Evolutionary conservation across 1,140 invertebrate species (phyloP).

Genomic region (Lerema accius): DNA sequence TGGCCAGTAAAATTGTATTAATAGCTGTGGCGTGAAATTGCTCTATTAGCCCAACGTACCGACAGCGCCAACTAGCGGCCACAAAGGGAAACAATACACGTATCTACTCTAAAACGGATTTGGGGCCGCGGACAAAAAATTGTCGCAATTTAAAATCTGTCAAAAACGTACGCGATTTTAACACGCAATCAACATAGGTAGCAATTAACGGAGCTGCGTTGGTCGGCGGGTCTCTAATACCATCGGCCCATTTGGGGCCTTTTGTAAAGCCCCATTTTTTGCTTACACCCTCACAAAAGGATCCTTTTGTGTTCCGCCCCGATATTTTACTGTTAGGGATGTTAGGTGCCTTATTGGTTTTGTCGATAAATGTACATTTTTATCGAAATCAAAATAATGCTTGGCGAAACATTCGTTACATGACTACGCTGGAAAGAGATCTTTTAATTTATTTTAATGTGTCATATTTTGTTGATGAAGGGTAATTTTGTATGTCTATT

Average conservation of each 20-base stretch:
- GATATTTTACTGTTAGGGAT: slow-evolving; percentile 45
- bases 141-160: slow-evolving; percentile 29
- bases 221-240: slow-evolving; percentile 27
- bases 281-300: slow-evolving; percentile 43
- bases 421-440: too few species aligned
- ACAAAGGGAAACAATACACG: background rate
- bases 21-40: background rate
- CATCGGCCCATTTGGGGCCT: slow-evolving; percentile 32
- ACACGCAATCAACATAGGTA: slow-evolving; percentile 37
- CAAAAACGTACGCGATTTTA: slow-evolving; percentile 17
- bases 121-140: slow-evolving; percentile 10
- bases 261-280: slow-evolving; percentile 47
- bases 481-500: too few species aligned
- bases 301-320: slow-evolving; percentile 45
- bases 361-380: slow-evolving; percentile 28
- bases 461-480: too few species aligned
- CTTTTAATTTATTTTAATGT: too few species aligned
- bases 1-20: background rate
- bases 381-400: too few species aligned
- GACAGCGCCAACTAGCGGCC: background rate
- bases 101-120: background rate
- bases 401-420: too few species aligned
- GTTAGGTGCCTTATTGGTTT: slow-evolving; percentile 26
- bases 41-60: background rate
- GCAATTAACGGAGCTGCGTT: slow-evolving; percentile 21